A percentile compares a stretch with the other conserved stretches of the same genome.
These are phyloP conservation scores for Myrmecophaga tridactyla DNA, from an alignment of 2,113 vertebrate species.

Conservation along the genomic window DNA sequence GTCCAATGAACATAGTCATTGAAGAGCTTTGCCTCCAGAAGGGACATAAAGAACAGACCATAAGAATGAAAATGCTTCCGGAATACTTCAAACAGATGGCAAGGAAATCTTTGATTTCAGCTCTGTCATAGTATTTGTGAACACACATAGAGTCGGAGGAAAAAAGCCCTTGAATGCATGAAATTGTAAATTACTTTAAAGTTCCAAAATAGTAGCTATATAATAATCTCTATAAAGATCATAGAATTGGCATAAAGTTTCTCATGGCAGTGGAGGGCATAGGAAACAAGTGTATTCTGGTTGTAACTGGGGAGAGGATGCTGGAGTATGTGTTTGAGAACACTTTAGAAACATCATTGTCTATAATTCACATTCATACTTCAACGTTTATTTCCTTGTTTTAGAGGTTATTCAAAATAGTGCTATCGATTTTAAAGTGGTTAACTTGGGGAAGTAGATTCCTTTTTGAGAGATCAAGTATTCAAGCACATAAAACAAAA, in stretches of 20 bases:
- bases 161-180: background rate
- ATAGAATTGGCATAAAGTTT: background rate
- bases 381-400: background rate
- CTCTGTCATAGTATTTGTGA: background rate
- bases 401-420: background rate
- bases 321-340: background rate
- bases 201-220: background rate
- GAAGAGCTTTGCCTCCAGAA: background rate
- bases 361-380: background rate
- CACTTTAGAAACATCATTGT: background rate
- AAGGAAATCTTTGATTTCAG: background rate
- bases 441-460: background rate
- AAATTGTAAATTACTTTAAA: background rate
- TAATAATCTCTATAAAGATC: background rate
- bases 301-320: background rate
- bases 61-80: background rate
- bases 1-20: background rate
- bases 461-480: background rate
- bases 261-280: background rate
- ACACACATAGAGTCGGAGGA: background rate
- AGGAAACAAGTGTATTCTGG: background rate
- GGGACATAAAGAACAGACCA: background rate
- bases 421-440: background rate
- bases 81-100: background rate
- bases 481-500: background rate